A percentile compares a stretch with the other conserved stretches of the same genome.
phyloP scores from a whole-genome alignment of 1,140 invertebrate genomes.

The Drosophila sechellia region DNA sequence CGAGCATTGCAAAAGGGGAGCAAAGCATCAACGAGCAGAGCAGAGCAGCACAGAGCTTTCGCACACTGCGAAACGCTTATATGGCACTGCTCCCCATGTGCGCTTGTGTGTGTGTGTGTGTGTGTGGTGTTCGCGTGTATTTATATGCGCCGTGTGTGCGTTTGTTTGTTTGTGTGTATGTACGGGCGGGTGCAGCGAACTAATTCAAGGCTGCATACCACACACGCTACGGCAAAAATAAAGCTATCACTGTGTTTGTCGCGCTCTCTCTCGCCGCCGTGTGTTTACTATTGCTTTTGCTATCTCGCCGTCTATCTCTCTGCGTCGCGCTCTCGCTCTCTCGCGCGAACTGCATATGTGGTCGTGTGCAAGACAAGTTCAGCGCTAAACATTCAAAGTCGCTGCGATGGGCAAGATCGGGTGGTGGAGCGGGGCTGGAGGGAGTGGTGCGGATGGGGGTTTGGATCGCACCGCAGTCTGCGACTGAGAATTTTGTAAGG shows the following conservation, averaged over 20 bases:
- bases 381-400: slow-evolving; percentile 82
- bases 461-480: slow-evolving; percentile 36
- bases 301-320: slow-evolving; percentile 11
- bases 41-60: slow-evolving; percentile 57
- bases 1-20: slow-evolving; percentile 51
- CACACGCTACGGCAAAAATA: slow-evolving; percentile 75
- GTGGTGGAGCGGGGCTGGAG: background rate
- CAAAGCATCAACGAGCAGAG: slow-evolving; percentile 10
- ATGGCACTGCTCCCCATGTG: slow-evolving; percentile 20
- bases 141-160: slow-evolving; percentile 33
- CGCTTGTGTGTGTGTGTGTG: slow-evolving; percentile 32
- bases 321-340: background rate
- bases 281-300: background rate
- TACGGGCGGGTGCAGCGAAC: slow-evolving; percentile 82
- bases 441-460: background rate
- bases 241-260: slow-evolving; percentile 73
- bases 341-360: slow-evolving; percentile 18
- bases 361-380: slow-evolving; percentile 77
- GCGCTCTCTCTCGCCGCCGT: slow-evolving; percentile 2
- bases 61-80: slow-evolving; percentile 57
- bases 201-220: slow-evolving; percentile 85
- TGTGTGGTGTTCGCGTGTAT: background rate
- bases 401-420: slow-evolving; percentile 28
- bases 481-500: slow-evolving; percentile 80
- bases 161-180: slow-evolving; percentile 53